A percentile compares a stretch with the other conserved stretches of the same genome.
These are phyloP conservation scores for Takifugu rubripes DNA, from an alignment of 2,797 vertebrate genomes.

Conservation along the genomic window DNA sequence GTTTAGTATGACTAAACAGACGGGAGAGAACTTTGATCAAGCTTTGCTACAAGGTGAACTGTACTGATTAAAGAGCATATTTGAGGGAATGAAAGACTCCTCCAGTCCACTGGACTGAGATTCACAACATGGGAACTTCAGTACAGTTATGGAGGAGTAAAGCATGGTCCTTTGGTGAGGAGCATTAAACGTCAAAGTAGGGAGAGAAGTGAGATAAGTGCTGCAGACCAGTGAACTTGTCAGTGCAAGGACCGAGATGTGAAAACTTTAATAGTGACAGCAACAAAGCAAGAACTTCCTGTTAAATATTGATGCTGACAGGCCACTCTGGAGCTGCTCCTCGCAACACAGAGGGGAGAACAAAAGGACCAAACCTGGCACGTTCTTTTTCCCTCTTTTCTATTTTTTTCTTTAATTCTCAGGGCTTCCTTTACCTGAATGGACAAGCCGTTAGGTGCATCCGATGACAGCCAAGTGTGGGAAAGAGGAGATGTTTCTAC, in stretches of 20 bases:
- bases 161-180: not conserved
- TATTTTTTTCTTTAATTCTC: slow-evolving; percentile 2
- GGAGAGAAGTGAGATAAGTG: not conserved
- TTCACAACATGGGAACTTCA: not conserved
- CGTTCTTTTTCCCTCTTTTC: slow-evolving; percentile 14
- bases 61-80: slow-evolving; percentile 19
- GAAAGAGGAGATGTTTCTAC: slow-evolving; percentile 21
- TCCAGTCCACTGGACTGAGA: slow-evolving; percentile 5
- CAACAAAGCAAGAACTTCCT: slow-evolving; percentile 47
- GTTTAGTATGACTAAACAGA: slow-evolving; percentile 31
- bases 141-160: slow-evolving; percentile 3
- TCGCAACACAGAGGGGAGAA: slow-evolving; percentile 18
- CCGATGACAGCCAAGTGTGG: slow-evolving; percentile 14
- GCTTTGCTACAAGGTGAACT: slow-evolving; percentile 44
- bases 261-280: slow-evolving; percentile 53
- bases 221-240: slow-evolving; percentile 14
- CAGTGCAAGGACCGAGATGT: slow-evolving; percentile 13
- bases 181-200: not conserved
- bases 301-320: slow-evolving; percentile 69
- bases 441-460: slow-evolving; percentile 23
- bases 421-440: slow-evolving; percentile 25
- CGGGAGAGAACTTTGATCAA: slow-evolving; percentile 50
- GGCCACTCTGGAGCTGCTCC: slow-evolving; percentile 45
- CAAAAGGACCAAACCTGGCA: slow-evolving; percentile 19
- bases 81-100: slow-evolving; percentile 7